Percentiles rank a stretch among this genome's conserved stretches.
Conservation (phyloP, 2,888 invertebrate genomes). For the Diaperis boleti region DNA sequence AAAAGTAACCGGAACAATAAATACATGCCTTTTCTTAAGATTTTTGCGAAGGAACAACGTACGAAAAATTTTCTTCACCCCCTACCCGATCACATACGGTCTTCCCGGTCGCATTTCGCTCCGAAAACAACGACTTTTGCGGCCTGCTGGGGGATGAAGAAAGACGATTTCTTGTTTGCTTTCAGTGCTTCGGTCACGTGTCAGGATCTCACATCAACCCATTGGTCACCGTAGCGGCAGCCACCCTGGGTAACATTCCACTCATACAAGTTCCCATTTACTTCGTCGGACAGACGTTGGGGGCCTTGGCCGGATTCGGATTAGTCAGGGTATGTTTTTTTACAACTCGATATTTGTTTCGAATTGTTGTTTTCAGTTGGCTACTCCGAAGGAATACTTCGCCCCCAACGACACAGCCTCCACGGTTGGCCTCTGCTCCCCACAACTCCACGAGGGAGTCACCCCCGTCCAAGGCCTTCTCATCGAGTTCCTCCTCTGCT, state of each 20-base stretch:
- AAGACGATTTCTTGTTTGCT: too few species aligned
- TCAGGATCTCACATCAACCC: constrained; percentile 86
- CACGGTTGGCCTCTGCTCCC: constrained; percentile 58
- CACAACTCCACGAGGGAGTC: constrained; percentile 51
- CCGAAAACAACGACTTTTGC: too few species aligned
- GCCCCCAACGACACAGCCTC: constrained; percentile 43
- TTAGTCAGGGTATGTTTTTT: constrained; percentile 21
- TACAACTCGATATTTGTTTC: too few species aligned
- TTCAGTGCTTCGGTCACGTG: constrained; percentile 79
- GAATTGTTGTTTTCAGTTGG: constrained; percentile 47
- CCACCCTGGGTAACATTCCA: constrained; percentile 72
- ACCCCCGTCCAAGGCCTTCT: constrained; percentile 69
- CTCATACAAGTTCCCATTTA: constrained; percentile 72
- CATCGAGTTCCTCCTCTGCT: constrained; percentile 76
- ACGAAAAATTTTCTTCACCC: too few species aligned
- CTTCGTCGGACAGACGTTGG: constrained; percentile 75
- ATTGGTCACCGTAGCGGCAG: constrained; percentile 78
- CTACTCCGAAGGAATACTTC: constrained; percentile 51
- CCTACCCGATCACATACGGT: too few species aligned
- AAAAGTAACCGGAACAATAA: too few species aligned
- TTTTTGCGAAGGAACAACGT: too few species aligned
- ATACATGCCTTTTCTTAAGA: too few species aligned
- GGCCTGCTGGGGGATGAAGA: too few species aligned
- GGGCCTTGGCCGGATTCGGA: constrained; percentile 78
- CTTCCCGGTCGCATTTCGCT: too few species aligned